Evolutionary conservation across 2,113 vertebrate species (phyloP), one percentile per base, ranked within the genome.

Genomic region (Oryzias woworae): DNA sequence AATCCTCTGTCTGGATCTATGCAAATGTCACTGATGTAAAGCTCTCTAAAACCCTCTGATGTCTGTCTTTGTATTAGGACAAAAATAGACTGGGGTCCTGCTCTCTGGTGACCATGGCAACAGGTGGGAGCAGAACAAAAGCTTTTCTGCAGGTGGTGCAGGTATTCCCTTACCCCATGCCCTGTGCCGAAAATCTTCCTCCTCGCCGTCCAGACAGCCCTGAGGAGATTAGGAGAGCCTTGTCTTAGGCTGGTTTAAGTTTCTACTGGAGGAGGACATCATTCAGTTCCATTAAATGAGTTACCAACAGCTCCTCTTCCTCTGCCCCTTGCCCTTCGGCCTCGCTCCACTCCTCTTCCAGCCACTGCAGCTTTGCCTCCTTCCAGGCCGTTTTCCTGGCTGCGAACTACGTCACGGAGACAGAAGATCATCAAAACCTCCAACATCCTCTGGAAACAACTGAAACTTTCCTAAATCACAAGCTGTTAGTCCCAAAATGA

Each of bases 151-250:
- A 80, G 62, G 77, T 62, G 58, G 75, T 55, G 53, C 78, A 85
- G 81, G 85, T 85, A 76, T 84, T 85, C 70, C 83, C 96, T 92
- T 86, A 99, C 97, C 97, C 97, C 97, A 99, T 99, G 89, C 96
- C 96, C 92, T 98, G 97, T 48, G 96, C 95, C 36, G 97, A 98
- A 90, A 99, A 99, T 53, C 97, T 91, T 88, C 96, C 95, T 65
- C 95, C 97, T 80, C 96, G 90, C 78, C 96, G 73, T 53, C 81
- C 88, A 26, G 85, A 56, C 24, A 70, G 65, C 73, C 82, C 88
- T 87, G 53, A 1, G 14, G 47, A 62, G 22, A 74, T 12, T 54
- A 23, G 5, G 49, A 62, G 44, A n/a, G 62, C 13, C 64, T 20
- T 45, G 66, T 71, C 53, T 63, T 20, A 49, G 20, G 44, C 22